These are phyloP conservation scores for Elephas maximus DNA, from an alignment of 2,113 vertebrate genomes.

Conservation along the genomic window DNA sequence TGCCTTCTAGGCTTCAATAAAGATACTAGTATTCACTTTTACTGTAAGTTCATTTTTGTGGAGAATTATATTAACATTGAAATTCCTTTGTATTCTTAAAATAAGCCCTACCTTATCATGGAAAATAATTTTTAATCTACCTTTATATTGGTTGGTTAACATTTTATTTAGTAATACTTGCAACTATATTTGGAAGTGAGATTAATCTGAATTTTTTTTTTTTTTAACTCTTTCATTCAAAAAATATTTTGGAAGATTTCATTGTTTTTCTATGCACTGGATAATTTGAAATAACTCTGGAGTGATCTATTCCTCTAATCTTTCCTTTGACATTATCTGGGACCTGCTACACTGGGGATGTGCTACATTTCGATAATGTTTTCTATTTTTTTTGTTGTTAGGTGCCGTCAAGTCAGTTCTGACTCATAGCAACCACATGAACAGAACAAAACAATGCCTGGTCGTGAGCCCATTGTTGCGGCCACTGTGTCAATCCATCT, in stretches of 20 bases:
- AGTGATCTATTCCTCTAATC: neutral
- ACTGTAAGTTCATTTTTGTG: neutral
- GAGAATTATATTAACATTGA: constrained; percentile 13
- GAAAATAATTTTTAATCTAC: constrained; percentile 20
- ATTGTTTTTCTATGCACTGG: neutral
- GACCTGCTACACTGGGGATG: neutral
- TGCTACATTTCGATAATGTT: neutral
- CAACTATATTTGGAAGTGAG: neutral
- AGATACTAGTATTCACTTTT: neutral
- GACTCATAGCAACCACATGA: no score
- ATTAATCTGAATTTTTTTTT: constrained; percentile 15
- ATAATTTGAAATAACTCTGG: neutral
- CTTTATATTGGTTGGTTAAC: neutral
- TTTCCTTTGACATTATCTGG: neutral
- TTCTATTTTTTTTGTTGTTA: neutral
- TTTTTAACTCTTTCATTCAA: constrained; percentile 14
- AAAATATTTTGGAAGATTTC: constrained; percentile 33
- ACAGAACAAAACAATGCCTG: no score
- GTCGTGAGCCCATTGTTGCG: no score
- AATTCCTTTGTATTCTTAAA: constrained; percentile 11
- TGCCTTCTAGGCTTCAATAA: neutral
- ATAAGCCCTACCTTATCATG: neutral
- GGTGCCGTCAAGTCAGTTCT: no score
- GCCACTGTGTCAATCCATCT: no score
- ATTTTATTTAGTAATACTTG: constrained; percentile 48